Evolutionary conservation across 2,113 vertebrate genomes (phyloP).

Genomic region (Collichthys lucidus): DNA sequence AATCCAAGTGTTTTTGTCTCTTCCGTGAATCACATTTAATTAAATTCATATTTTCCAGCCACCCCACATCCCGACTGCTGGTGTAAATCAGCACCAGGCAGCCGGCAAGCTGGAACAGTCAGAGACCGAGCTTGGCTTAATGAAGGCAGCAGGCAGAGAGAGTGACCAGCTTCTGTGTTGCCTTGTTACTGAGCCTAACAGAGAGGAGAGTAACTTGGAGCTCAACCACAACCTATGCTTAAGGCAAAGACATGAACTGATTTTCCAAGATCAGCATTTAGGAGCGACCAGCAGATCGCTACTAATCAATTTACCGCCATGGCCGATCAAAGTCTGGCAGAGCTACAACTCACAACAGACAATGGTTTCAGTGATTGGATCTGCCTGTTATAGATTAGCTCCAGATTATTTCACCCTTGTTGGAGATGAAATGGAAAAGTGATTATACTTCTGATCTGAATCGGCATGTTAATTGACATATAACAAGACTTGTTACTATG

Average conservation of each 20-base stretch:
- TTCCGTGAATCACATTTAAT: slow-evolving; percentile 57
- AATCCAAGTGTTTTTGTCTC: slow-evolving; percentile 58
- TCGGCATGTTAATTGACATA: slow-evolving; percentile 63
- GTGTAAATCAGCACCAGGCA: slow-evolving; percentile 36
- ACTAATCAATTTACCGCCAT: slow-evolving; percentile 76
- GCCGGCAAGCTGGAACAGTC: slow-evolving; percentile 25
- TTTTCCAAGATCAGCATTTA: slow-evolving; percentile 73
- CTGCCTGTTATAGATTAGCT: slow-evolving; percentile 73
- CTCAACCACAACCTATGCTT: slow-evolving; percentile 46
- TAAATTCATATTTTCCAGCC: slow-evolving; percentile 49
- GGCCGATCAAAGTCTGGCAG: slow-evolving; percentile 70
- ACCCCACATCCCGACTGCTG: slow-evolving; percentile 33
- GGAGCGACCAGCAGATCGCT: slow-evolving; percentile 64
- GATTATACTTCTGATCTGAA: slow-evolving; percentile 65
- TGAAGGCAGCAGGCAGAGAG: slow-evolving; percentile 45
- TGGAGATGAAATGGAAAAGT: slow-evolving; percentile 73
- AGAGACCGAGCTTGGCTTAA: slow-evolving; percentile 41
- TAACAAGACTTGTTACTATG: slow-evolving; percentile 52
- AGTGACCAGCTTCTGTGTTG: slow-evolving; percentile 28
- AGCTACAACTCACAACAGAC: slow-evolving; percentile 65
- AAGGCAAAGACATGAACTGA: slow-evolving; percentile 33
- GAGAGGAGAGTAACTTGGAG: slow-evolving; percentile 4
- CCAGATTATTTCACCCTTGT: slow-evolving; percentile 73
- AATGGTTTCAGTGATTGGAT: slow-evolving; percentile 70
- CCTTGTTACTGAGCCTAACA: slow-evolving; percentile 30